Evolutionary conservation across 1,140 invertebrate species (phyloP).

Genomic region (Tetramorium alpestre): DNA sequence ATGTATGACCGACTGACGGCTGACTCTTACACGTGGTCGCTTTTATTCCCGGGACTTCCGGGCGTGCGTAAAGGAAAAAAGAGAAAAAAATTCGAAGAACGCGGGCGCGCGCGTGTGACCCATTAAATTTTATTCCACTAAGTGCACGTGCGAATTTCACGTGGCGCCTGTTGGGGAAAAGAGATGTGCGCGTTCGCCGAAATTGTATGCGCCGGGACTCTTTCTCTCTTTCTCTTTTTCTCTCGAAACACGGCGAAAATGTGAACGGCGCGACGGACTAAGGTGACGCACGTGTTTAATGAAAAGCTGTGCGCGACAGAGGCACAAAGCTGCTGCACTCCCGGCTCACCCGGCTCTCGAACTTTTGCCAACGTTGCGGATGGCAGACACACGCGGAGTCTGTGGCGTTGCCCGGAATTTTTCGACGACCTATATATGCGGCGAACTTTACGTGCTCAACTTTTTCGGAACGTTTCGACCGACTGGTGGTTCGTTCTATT

Average conservation of each 20-base stretch:
- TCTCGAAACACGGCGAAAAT: neutral
- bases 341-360: slow-evolving; percentile 24
- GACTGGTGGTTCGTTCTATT: slow-evolving; percentile 29
- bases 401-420: slow-evolving; percentile 35
- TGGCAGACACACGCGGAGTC: slow-evolving; percentile 16
- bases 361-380: slow-evolving; percentile 37
- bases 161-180: neutral
- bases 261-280: slow-evolving; percentile 24
- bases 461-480: slow-evolving; percentile 36
- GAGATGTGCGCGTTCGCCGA: neutral
- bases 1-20: neutral
- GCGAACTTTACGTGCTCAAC: slow-evolving; percentile 37
- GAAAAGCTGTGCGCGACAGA: slow-evolving; percentile 57
- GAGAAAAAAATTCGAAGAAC: neutral
- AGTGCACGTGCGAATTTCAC: slow-evolving; percentile 6
- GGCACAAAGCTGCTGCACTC: slow-evolving; percentile 44
- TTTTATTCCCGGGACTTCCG: neutral
- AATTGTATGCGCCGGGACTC: neutral
- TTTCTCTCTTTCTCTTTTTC: neutral
- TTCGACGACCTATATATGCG: slow-evolving; percentile 47
- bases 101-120: neutral
- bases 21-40: neutral
- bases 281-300: slow-evolving; percentile 44
- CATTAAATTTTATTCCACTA: slow-evolving; percentile 38
- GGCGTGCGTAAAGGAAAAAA: neutral